Evolutionary conservation across 1,140 invertebrate genomes (phyloP).

Genomic region (Platorchestia sp.): DNA sequence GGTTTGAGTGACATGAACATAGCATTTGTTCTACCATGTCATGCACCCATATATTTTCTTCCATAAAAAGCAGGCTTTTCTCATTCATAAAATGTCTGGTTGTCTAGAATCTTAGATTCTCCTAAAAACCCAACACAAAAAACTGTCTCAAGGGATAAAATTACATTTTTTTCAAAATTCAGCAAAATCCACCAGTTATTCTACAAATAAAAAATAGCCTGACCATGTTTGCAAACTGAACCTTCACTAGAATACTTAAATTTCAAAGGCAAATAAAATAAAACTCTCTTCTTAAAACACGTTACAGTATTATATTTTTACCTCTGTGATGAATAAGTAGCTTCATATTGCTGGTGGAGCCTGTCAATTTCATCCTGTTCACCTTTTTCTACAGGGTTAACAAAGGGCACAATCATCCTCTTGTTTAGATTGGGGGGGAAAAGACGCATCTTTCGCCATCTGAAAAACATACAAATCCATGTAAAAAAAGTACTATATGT

Average conservation of each 20-base stretch:
- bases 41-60: too few relatives aligned
- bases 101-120: too few relatives aligned
- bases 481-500: background rate
- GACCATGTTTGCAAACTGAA: background rate
- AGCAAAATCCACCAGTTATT: background rate
- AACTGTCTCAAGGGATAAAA: too few relatives aligned
- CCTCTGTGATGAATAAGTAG: background rate
- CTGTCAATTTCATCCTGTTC: background rate
- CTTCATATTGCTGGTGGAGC: background rate
- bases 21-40: too few relatives aligned
- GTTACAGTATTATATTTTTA: background rate
- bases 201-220: background rate
- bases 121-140: too few relatives aligned
- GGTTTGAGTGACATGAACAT: too few relatives aligned
- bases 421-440: background rate
- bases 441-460: slow-evolving; percentile 28
- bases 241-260: background rate
- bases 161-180: background rate
- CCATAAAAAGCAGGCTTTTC: too few relatives aligned
- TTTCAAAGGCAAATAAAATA: background rate
- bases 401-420: background rate
- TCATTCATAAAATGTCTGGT: too few relatives aligned
- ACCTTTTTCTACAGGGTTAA: background rate
- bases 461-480: background rate
- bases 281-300: background rate